These are phyloP conservation scores for Alcedo atthis DNA, from an alignment of 2,797 vertebrate species.

Conservation along the genomic window DNA sequence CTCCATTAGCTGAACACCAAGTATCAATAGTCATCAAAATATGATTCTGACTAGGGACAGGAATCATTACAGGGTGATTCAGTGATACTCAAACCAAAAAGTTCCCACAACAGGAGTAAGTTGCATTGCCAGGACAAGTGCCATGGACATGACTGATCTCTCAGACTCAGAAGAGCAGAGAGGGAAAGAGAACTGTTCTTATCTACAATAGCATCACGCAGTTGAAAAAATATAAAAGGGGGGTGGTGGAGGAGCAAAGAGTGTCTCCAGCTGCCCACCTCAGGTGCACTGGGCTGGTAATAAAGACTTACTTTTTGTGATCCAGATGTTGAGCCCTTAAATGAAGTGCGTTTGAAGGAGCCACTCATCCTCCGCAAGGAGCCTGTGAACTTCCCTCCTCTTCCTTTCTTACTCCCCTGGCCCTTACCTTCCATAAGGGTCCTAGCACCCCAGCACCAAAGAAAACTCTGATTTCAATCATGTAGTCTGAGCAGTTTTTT, in stretches of 20 bases:
- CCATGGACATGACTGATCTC: not conserved
- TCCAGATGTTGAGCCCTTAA: slow-evolving; percentile 90
- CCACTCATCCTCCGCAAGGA: slow-evolving; percentile 78
- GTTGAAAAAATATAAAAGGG: not conserved
- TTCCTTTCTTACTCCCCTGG: slow-evolving; percentile 61
- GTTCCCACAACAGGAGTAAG: not conserved
- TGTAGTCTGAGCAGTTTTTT: not conserved
- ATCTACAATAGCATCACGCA: not conserved
- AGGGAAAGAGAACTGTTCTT: not conserved
- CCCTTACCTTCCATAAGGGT: slow-evolving; percentile 79
- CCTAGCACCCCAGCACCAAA: slow-evolving; percentile 4
- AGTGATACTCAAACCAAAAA: not conserved
- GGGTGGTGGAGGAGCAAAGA: not conserved
- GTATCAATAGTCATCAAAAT: not conserved
- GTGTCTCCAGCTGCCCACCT: not conserved
- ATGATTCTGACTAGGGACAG: not conserved
- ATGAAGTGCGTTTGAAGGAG: slow-evolving; percentile 88
- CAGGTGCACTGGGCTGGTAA: not conserved
- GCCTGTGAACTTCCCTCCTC: slow-evolving; percentile 55
- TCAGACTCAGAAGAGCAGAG: not conserved
- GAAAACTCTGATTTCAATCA: slow-evolving; percentile 14
- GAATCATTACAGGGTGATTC: not conserved
- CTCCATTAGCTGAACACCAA: not conserved
- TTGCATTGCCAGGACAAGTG: not conserved
- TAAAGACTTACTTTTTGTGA: slow-evolving; percentile 92